These are phyloP conservation scores for Prosapia bicincta DNA, from an alignment of 2,888 invertebrate genomes.

Conservation along the genomic window DNA sequence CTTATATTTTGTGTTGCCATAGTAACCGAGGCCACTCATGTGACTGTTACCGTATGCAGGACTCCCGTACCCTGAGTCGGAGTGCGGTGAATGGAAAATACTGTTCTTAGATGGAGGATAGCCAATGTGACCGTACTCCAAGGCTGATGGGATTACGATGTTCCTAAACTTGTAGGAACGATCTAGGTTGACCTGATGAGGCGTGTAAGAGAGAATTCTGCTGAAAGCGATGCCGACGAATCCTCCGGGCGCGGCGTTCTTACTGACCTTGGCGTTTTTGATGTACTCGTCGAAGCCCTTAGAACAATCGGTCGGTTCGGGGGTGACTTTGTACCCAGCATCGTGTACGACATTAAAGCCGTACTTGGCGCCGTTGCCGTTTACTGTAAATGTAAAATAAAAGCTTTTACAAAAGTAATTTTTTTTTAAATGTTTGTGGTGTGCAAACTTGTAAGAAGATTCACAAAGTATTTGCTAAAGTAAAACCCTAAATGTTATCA, in stretches of 20 bases:
- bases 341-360: neutral
- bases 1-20: neutral
- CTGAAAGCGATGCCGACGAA: neutral
- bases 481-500: no score
- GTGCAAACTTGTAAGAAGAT: no score
- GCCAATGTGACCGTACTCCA: neutral
- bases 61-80: neutral
- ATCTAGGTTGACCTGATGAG: neutral
- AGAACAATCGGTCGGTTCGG: neutral
- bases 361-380: neutral
- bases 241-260: neutral
- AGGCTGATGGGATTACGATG: neutral
- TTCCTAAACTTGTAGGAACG: neutral
- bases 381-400: neutral
- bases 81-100: neutral
- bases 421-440: no score
- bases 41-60: neutral
- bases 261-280: neutral
- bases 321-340: neutral
- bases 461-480: no score
- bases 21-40: neutral
- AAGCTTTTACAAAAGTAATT: no score
- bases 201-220: neutral
- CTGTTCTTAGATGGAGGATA: neutral
- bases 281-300: neutral